phyloP scores from a whole-genome alignment of 2,888 invertebrate species.

The Rhagonycha lutea region DNA sequence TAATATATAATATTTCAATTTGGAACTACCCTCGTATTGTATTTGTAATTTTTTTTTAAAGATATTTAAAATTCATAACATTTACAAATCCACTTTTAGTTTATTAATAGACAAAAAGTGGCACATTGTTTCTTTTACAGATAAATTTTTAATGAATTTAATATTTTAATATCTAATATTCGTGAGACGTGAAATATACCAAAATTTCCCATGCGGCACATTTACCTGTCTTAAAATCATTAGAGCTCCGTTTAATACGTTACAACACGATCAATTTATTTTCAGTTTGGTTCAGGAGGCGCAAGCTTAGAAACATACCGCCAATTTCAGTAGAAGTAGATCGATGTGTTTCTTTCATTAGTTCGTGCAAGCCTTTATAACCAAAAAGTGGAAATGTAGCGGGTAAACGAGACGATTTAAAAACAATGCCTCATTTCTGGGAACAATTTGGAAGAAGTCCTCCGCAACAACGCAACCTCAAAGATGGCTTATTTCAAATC shows the following conservation, averaged over 20 bases:
- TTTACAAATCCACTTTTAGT: background rate
- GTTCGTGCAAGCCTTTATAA: slow-evolving; percentile 7
- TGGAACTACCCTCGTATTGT: background rate
- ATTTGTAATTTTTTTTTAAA: background rate
- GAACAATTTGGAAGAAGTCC: slow-evolving; percentile 57
- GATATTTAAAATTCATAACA: background rate
- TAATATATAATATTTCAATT: background rate
- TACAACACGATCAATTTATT: slow-evolving; percentile 24
- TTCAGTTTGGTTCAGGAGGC: slow-evolving; percentile 20
- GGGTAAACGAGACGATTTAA: background rate
- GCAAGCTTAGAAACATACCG: slow-evolving; percentile 28
- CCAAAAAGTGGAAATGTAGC: slow-evolving; percentile 11
- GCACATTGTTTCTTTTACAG: background rate
- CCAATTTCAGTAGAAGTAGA: slow-evolving; percentile 22
- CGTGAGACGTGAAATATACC: background rate
- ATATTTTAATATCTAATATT: background rate
- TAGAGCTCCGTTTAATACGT: slow-evolving; percentile 18
- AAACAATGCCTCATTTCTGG: slow-evolving; percentile 57
- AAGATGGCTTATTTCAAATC: slow-evolving; percentile 78
- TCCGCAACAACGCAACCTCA: slow-evolving; percentile 66
- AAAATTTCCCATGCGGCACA: slow-evolving; percentile 1
- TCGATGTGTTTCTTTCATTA: slow-evolving; percentile 25
- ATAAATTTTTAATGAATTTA: background rate
- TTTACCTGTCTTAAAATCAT: slow-evolving; percentile 14
- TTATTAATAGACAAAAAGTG: background rate